Percentiles rank a stretch among this genome's conserved stretches.
Conservation (phyloP, 2,888 invertebrate species). For the Stegana nigrithorax region DNA sequence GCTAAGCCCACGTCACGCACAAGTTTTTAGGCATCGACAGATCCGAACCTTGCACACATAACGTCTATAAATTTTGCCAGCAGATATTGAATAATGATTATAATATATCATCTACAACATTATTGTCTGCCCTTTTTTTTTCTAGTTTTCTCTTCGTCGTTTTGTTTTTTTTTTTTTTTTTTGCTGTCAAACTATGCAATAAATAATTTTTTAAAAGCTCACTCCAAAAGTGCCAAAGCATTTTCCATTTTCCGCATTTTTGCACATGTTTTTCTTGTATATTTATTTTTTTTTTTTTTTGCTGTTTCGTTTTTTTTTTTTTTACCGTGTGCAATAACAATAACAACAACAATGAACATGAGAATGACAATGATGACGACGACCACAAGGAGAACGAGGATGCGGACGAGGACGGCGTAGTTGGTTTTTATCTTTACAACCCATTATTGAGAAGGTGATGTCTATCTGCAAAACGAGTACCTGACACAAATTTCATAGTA, state of each 20-base stretch:
- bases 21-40: too few relatives aligned
- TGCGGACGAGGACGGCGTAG: too few relatives aligned
- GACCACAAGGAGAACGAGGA: too few relatives aligned
- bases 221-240: neutral
- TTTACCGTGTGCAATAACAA: too few relatives aligned
- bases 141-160: too few relatives aligned
- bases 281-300: neutral
- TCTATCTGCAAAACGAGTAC: neutral
- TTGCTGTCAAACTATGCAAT: constrained; percentile 4
- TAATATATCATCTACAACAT: constrained; percentile 1
- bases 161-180: too few relatives aligned
- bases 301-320: neutral
- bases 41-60: too few relatives aligned
- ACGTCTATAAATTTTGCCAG: neutral
- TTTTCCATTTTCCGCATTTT: too few relatives aligned
- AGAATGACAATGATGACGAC: too few relatives aligned
- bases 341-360: too few relatives aligned
- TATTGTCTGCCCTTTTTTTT: neutral
- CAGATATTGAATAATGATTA: constrained; percentile 12
- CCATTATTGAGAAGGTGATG: constrained; percentile 5
- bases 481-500: constrained; percentile 14
- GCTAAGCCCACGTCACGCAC: too few relatives aligned
- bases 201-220: constrained; percentile 8
- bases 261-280: neutral
- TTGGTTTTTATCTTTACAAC: constrained; percentile 7